Evolutionary conservation across 2,113 vertebrate species (phyloP).

Genomic region (Urocolius indicus): DNA sequence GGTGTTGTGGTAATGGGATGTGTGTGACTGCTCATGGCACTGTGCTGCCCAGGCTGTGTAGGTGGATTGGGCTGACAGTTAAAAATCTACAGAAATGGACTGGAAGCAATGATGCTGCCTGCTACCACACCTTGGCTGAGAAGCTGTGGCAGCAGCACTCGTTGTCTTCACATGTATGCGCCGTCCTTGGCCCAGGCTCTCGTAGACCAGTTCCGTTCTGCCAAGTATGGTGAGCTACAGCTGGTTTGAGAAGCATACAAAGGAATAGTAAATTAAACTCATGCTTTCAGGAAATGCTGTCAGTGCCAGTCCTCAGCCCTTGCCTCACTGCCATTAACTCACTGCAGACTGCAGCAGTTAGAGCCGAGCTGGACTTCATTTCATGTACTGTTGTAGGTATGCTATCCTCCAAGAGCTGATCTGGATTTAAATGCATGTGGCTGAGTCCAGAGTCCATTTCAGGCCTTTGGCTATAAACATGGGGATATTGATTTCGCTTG

Average conservation of each 20-base stretch:
- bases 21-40: neutral
- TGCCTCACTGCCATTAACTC: neutral
- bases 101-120: neutral
- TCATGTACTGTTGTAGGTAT: neutral
- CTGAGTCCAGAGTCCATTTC: neutral
- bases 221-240: neutral
- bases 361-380: neutral
- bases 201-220: neutral
- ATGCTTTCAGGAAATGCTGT: neutral
- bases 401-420: neutral
- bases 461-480: neutral
- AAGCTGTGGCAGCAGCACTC: neutral
- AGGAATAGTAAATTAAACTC: neutral
- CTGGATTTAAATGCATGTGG: neutral
- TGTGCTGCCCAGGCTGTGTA: neutral
- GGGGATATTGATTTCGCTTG: neutral
- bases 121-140: neutral
- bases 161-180: rapidly evolving
- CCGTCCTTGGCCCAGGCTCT: neutral
- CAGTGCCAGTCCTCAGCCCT: neutral
- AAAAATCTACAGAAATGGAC: neutral
- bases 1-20: neutral
- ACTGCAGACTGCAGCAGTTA: neutral
- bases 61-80: neutral
- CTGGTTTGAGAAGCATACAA: neutral